phyloP scores from a whole-genome alignment of 2,797 vertebrate genomes.

The Micropoecilia bifurca region DNA sequence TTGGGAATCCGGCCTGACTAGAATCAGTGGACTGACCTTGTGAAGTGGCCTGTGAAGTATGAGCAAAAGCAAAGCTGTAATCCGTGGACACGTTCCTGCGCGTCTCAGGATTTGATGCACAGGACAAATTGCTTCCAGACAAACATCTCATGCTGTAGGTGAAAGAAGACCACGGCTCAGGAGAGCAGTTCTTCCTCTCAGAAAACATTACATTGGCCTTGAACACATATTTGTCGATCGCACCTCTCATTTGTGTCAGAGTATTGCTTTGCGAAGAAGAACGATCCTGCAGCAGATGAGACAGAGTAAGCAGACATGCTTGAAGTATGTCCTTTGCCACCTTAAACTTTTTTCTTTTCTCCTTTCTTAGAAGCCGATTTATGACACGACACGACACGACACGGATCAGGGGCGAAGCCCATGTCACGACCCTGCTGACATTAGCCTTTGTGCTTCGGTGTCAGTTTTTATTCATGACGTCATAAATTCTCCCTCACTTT shows the following conservation, averaged over 20 bases:
- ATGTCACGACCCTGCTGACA: slow-evolving; percentile 10
- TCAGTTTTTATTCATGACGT: slow-evolving; percentile 9
- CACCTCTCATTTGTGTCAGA: slow-evolving; percentile 60
- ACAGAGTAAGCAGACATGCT: slow-evolving; percentile 33
- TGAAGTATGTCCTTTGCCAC: slow-evolving; percentile 58
- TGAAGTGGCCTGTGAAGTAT: slow-evolving; percentile 42
- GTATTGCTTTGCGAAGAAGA: slow-evolving; percentile 30
- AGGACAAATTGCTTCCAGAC: slow-evolving; percentile 69
- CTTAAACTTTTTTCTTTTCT: slow-evolving; percentile 40
- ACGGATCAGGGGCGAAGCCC: slow-evolving; percentile 9
- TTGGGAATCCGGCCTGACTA: slow-evolving; percentile 36
- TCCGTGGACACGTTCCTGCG: slow-evolving; percentile 54
- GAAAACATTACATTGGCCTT: slow-evolving; percentile 63
- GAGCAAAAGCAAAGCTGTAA: slow-evolving; percentile 35
- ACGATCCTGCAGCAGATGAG: slow-evolving; percentile 24
- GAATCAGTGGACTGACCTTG: slow-evolving; percentile 47
- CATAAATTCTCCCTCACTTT: background rate
- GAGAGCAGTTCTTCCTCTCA: slow-evolving; percentile 35
- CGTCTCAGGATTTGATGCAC: slow-evolving; percentile 56
- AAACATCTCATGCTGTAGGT: slow-evolving; percentile 49
- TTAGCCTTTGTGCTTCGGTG: slow-evolving; percentile 11
- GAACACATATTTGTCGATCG: slow-evolving; percentile 56
- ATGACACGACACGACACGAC: slow-evolving; percentile 27
- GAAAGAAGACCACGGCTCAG: slow-evolving; percentile 55
- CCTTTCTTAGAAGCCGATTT: slow-evolving; percentile 47